Conservation (phyloP, 2,888 invertebrate genomes). For the Asteroscopus sphinx region DNA sequence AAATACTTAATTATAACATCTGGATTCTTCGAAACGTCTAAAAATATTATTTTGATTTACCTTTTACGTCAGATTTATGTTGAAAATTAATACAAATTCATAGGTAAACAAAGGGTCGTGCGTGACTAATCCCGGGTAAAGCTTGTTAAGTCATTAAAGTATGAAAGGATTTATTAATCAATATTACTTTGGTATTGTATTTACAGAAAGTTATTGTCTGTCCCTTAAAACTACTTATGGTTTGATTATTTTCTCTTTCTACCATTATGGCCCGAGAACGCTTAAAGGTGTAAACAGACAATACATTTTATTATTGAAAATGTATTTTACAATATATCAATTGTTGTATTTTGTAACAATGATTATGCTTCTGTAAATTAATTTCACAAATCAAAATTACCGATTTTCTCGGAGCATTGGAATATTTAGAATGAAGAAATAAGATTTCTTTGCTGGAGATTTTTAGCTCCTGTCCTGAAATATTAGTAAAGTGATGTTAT, state of each 20-base stretch:
- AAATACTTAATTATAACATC: conserved; percentile 27
- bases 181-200: conserved; percentile 57
- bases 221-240: conserved; percentile 51
- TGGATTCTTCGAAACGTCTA: conserved; percentile 32
- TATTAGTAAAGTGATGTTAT: conserved; percentile 1
- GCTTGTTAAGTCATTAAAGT: conserved; percentile 65
- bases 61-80: conserved; percentile 38
- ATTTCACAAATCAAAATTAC: neutral
- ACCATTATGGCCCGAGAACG: conserved; percentile 12
- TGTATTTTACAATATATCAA: no score
- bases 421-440: neutral
- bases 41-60: conserved; percentile 41
- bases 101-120: conserved; percentile 59
- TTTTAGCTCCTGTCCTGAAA: neutral
- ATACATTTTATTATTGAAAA: neutral
- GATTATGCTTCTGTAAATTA: no score
- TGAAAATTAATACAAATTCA: conserved; percentile 43
- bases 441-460: no score
- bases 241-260: conserved; percentile 42
- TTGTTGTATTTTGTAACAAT: no score
- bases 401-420: neutral
- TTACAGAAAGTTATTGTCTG: conserved; percentile 57
- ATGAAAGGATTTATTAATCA: conserved; percentile 66
- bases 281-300: conserved; percentile 42
- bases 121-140: conserved; percentile 63